Evolutionary conservation across 1,140 invertebrate species (phyloP), one percentile per base, ranked within the genome.

Genomic region (Globodera rostochiensis): DNA sequence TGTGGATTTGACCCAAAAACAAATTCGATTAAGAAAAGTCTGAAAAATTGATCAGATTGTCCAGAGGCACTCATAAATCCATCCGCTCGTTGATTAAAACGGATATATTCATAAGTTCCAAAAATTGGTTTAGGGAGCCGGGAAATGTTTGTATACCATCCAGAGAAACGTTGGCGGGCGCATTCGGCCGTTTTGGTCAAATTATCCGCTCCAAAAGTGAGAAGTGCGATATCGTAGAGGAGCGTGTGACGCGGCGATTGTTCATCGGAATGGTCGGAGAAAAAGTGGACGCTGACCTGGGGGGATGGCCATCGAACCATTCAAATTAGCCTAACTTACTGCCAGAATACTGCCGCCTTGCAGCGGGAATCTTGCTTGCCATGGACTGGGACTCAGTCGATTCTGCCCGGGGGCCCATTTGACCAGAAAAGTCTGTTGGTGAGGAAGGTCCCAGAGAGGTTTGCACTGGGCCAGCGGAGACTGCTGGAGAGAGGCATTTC

Each of bases 181-280:
- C 79, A 74, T n/a, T 50, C 3, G 8, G 49, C n/a, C 1, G 46
- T 64, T 50, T 53, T 36, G 19, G 57, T 53, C 7, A 46, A 60
- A 45, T 74, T 74, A 57, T 73, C 47, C n/a, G 15, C 46, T 15
- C 49, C 45, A 21, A 60, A 49, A n/a, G 21, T 64, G n/a, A 82
- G 47, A 13, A 82, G 45, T 7, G 80, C 80, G 73, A 82, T 49
- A 19, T 82, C 80, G n/a, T 82, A 82, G 5, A 67, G 64, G 9
- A 82, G 53, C 46, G 15, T 64, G 36, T 82, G 80, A 46, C 70
- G 19, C 6, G 77, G 77, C 46, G 64, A 78, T 19, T 21, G 77
- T 49, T 66, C 64, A n/a, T 5, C 45, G 19, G 57, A 50, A 67
- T 82, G 80, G 80, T 82, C 57, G 15, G 80, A 82, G 4, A 69